Percentiles rank a stretch among this genome's conserved stretches.
phyloP scores from a whole-genome alignment of 1,140 invertebrate species.

The Drosophila erecta region DNA sequence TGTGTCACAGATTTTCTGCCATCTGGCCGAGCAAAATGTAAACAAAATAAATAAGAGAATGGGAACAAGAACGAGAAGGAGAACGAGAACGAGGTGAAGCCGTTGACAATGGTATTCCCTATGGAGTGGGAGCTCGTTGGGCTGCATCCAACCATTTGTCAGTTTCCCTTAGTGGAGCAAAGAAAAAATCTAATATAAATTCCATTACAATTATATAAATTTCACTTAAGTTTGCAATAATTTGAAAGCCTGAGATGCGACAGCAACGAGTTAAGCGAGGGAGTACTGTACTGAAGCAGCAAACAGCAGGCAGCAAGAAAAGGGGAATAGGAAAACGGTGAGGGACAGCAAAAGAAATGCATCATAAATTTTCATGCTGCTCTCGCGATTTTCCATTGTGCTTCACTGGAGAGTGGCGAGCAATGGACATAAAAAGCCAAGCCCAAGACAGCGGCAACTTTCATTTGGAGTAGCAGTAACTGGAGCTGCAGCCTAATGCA shows the following conservation, averaged over 20 bases:
- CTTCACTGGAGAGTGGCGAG: constrained; percentile 26
- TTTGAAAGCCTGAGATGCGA: constrained; percentile 51
- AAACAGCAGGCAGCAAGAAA: background rate
- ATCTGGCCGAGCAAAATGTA: constrained; percentile 23
- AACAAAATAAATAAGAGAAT: constrained; percentile 38
- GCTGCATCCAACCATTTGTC: constrained; percentile 18
- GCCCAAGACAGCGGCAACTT: constrained; percentile 68
- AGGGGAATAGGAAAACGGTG: background rate
- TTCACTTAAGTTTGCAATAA: constrained; percentile 64
- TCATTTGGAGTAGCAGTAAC: constrained; percentile 48
- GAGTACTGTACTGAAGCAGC: constrained; percentile 22
- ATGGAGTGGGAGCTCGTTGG: background rate
- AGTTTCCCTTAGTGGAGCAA: constrained; percentile 16
- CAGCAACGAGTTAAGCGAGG: constrained; percentile 50
- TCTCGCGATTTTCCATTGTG: constrained; percentile 80
- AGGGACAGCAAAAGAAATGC: constrained; percentile 53
- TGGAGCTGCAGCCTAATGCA: constrained; percentile 23
- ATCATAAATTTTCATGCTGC: constrained; percentile 81
- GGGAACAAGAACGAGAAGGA: background rate
- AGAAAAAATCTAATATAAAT: constrained; percentile 66
- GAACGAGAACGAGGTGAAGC: background rate
- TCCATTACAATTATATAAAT: constrained; percentile 80
- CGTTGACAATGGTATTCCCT: constrained; percentile 35
- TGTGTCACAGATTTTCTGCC: constrained; percentile 37
- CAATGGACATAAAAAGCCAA: constrained; percentile 62